Base-by-base conservation (phyloP, 2,888 invertebrate genomes). In the Epistrophella euchroma region DNA sequence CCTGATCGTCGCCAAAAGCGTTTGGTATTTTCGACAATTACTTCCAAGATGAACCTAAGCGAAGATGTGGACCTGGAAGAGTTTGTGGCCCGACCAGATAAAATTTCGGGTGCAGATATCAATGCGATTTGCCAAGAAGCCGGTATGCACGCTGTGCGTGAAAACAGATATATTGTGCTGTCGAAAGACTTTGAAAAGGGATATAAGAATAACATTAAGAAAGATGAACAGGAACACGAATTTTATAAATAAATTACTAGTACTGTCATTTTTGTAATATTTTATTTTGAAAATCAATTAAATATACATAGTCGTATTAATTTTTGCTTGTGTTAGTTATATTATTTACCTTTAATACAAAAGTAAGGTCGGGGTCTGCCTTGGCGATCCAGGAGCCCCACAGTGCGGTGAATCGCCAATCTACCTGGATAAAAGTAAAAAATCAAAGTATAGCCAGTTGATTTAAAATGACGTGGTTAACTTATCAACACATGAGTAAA, bases 131-230 rank as follows among this genome's bases (percentile, higher is more conserved):
- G 45, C 10, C 45, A 45, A 45, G 45, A 45, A 45, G 45, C 45
- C 45, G 45, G 45, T 10, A 45, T 45, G 45, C 45, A 45, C 17
- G 45, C 45, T 45, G 45, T 45, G 9, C 45, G n/a, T 17, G 45
- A 45, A 45, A 45, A 45, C 17, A 45, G 45, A 45, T 45, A 17
- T 45, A 45, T 45, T 45, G 45, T 45, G 9, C 17, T 45, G 9
- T 97, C 98, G 7, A 99, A 99, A 93, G 99, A 99, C 93, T 99
- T 99, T 90, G 99, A 99, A 92, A 99, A 99, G 92, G 99, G 99
- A 45, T 99, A 99, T 94, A 99, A 99, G 92, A 99, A 99, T 91
- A 99, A 99, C 91, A 98, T 98, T 91, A 99, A 99, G 94, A 99
- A 99, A 92, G 99, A 99, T 93, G 99, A 98, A 92, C 97, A 98